Conservation (phyloP, 2,113 vertebrate genomes). For the Jacana jacana region DNA sequence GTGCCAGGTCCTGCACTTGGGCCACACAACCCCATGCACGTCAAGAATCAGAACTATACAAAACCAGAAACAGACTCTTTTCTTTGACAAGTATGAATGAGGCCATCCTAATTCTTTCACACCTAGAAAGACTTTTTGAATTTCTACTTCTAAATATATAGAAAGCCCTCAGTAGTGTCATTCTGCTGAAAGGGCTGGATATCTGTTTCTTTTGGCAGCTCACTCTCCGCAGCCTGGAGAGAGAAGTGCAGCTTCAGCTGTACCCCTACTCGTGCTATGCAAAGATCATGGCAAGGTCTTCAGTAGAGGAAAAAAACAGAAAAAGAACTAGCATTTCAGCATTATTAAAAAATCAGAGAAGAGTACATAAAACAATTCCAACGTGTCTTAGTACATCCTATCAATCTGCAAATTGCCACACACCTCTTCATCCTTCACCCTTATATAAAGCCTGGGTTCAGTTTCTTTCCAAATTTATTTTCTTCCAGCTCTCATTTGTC, state of each 20-base stretch:
- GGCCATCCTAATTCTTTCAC: not conserved
- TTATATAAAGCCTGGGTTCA: not conserved
- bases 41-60: not conserved
- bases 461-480: not conserved
- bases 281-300: not conserved
- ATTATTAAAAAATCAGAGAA: not conserved
- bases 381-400: not conserved
- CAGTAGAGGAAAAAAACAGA: not conserved
- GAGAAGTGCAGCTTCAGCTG: not conserved
- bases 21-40: too few relatives aligned
- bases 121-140: not conserved
- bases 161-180: not conserved
- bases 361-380: not conserved
- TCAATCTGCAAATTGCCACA: not conserved
- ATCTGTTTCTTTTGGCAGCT: not conserved
- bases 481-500: not conserved
- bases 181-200: not conserved
- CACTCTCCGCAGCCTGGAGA: not conserved
- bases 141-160: not conserved
- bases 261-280: too few relatives aligned
- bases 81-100: not conserved
- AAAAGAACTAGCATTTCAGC: not conserved
- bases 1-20: too few relatives aligned
- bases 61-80: not conserved
- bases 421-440: not conserved